Evolutionary conservation across 1,140 invertebrate genomes (phyloP), one percentile per base, ranked within the genome.

Genomic region (Zaprionus kolodkinae): DNA sequence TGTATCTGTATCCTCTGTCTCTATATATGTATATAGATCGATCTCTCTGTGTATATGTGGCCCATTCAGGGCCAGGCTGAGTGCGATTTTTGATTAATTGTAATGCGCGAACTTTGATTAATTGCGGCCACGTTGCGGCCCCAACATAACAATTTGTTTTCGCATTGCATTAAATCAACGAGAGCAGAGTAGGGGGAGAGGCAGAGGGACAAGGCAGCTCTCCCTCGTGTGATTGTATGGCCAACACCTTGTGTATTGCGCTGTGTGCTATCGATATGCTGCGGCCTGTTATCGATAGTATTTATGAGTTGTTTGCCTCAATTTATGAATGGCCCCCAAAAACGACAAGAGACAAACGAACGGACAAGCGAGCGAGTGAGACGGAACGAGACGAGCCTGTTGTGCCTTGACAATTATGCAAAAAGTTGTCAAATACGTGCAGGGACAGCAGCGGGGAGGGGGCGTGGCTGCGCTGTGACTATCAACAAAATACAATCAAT

Each of bases 101-200:
- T 89, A 87, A 88, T 88, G 74, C 84, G 80, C 80, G 74, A 88
- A 72, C 84, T 88, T 88, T 88, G 84, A 88, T 88, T 88, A 88
- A 88, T 88, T 88, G 84, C 84, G 74, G 74, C 71, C 73, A 72
- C 56, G 77, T 78, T 74, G 79, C 76, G 65, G 76, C 65, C 33
- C 57, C 69, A 70, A 80, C 78, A 89, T 89, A 88, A 88, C 85
- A 88, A 88, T 88, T 89, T 88, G 84, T 88, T 88, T 84, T 88
- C 80, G 80, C 80, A 78, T 88, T 88, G 84, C 83, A 87, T 87
- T 87, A 87, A 87, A 87, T 87, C 83, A 87, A 50, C 27, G 25
- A 35, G 43, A 43, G 27, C 27, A 30, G 27, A 30, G 27, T 3
- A 6, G 27, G 6, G 33, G 33, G 10, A 35, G 33, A 35, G 33